phyloP scores from a whole-genome alignment of 2,888 invertebrate species.

The Sphinx pinastri region DNA sequence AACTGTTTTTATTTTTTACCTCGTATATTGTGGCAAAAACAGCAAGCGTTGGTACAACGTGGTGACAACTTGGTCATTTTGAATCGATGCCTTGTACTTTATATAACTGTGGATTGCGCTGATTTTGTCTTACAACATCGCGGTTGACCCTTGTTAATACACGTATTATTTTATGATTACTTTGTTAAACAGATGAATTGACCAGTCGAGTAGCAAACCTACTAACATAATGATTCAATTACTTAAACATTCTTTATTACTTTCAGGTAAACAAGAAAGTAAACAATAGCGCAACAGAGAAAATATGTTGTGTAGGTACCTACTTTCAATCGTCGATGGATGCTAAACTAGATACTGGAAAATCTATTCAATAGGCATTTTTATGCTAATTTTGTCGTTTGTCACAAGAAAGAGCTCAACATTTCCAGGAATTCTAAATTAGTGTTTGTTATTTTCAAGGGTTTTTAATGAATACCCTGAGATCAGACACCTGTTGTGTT shows the following conservation, averaged over 20 bases:
- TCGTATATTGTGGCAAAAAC: slow-evolving; percentile 51
- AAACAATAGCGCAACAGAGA: too few species aligned
- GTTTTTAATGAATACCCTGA: neutral
- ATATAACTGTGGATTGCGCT: slow-evolving; percentile 74
- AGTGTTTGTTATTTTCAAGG: too few species aligned
- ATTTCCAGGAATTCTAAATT: too few species aligned
- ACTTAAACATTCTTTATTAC: too few species aligned
- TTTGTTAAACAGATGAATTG: neutral
- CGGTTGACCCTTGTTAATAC: slow-evolving; percentile 44
- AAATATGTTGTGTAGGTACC: too few species aligned
- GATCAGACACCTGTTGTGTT: neutral
- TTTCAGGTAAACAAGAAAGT: too few species aligned
- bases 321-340: too few species aligned
- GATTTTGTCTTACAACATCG: slow-evolving; percentile 60
- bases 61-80: slow-evolving; percentile 56
- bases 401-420: too few species aligned
- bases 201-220: neutral
- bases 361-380: too few species aligned
- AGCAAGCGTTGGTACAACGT: slow-evolving; percentile 51
- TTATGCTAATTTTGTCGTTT: too few species aligned
- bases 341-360: too few species aligned
- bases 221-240: too few species aligned
- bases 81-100: slow-evolving; percentile 66
- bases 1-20: slow-evolving; percentile 42
- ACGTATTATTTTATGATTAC: neutral